Conservation (phyloP, 53 echinoderm and acorn worm species). For the Apostichopus leukothele region DNA sequence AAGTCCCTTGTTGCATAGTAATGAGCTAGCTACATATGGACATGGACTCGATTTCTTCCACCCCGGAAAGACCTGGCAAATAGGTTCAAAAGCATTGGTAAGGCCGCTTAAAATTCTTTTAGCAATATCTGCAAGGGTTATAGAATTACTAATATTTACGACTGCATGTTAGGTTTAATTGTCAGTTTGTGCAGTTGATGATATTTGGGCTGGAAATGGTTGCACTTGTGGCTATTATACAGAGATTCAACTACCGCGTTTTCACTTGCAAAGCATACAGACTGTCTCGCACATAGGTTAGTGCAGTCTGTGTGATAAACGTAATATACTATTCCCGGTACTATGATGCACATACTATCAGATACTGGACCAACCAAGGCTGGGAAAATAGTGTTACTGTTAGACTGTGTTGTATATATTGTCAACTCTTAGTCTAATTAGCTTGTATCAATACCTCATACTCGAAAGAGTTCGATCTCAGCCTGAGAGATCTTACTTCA, state of each 20-base stretch:
- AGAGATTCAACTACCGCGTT: slow-evolving; percentile 17
- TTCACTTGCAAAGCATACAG: slow-evolving; percentile 1
- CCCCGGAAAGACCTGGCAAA: slow-evolving; percentile 47
- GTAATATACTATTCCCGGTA: not conserved
- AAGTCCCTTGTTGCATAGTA: slow-evolving; percentile 53
- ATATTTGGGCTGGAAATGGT: slow-evolving; percentile 11
- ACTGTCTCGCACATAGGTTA: not conserved
- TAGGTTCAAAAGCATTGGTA: slow-evolving; percentile 48
- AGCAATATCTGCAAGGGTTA: not conserved
- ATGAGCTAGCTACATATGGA: slow-evolving; percentile 53
- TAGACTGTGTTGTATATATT: no score
- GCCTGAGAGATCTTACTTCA: no score
- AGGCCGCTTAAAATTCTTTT: slow-evolving; percentile 22
- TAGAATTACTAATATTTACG: not conserved
- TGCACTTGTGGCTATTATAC: slow-evolving; percentile 14
- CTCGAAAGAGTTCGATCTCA: no score
- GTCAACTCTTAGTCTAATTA: no score
- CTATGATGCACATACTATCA: not conserved
- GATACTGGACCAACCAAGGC: no score
- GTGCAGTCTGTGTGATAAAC: not conserved
- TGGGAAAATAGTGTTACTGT: no score
- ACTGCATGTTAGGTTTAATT: not conserved
- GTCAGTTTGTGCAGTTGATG: slow-evolving; percentile 30
- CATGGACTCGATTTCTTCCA: slow-evolving; percentile 44
- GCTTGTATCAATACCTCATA: no score